A percentile compares a stretch with the other conserved stretches of the same genome.
phyloP scores from a whole-genome alignment of 1,140 invertebrate species.

The Diorhabda elongata region DNA sequence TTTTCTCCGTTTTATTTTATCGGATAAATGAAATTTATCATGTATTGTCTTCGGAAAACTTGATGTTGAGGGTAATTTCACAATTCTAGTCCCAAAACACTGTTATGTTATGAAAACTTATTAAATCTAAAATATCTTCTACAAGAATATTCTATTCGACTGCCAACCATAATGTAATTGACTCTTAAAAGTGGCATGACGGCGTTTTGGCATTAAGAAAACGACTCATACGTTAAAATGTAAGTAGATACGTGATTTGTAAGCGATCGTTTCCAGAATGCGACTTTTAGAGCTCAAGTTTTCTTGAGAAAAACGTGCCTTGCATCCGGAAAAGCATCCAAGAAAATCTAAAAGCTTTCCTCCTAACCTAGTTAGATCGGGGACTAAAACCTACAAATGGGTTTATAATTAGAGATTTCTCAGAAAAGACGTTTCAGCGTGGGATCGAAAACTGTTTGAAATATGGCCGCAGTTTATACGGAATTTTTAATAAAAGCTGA shows the following conservation, averaged over 20 bases:
- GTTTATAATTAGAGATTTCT: slow-evolving; percentile 21
- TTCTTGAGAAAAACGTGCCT: slow-evolving; percentile 8
- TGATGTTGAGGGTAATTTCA: no score
- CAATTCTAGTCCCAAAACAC: no score
- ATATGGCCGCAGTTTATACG: neutral
- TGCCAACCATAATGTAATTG: slow-evolving; percentile 4
- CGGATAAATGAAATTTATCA: no score
- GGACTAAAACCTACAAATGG: slow-evolving; percentile 25
- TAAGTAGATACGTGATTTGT: slow-evolving; percentile 22
- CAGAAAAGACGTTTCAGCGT: slow-evolving; percentile 6
- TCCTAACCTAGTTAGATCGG: slow-evolving; percentile 24
- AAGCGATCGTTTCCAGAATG: slow-evolving; percentile 20
- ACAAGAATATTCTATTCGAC: neutral
- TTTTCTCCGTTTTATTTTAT: no score
- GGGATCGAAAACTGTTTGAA: slow-evolving; percentile 4
- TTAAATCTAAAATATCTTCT: neutral
- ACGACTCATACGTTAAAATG: slow-evolving; percentile 22
- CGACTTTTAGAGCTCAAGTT: slow-evolving; percentile 11
- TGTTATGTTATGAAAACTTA: neutral
- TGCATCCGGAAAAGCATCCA: slow-evolving; percentile 10
- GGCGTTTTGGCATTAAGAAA: neutral
- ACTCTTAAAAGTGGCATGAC: slow-evolving; percentile 4
- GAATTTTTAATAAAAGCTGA: neutral
- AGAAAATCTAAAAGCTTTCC: slow-evolving; percentile 25
- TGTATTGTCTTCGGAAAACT: no score